Percentiles rank a stretch among this genome's conserved stretches.
phyloP scores from a whole-genome alignment of 2,888 invertebrate species.

The Pteria penguin region DNA sequence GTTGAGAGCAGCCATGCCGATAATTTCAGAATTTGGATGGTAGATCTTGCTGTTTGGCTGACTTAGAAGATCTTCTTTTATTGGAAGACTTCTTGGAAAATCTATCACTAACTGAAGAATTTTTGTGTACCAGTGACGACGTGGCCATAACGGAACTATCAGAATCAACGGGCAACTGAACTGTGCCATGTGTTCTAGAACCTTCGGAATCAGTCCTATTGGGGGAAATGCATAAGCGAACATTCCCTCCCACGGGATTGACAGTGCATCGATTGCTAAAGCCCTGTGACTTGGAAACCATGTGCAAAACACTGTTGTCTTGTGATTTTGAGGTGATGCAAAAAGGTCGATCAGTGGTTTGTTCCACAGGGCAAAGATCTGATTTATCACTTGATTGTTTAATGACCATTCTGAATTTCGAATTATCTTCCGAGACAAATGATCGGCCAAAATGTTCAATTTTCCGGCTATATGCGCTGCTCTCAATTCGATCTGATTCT shows the following conservation, averaged over 20 bases:
- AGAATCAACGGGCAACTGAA: constrained; percentile 44
- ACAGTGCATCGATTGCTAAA: constrained; percentile 44
- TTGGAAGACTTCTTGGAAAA: constrained; percentile 27
- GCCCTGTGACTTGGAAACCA: constrained; percentile 36
- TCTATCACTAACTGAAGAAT: constrained; percentile 28
- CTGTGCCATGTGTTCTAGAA: constrained; percentile 37
- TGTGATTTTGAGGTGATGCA: constrained; percentile 28
- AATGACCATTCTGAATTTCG: constrained; percentile 36
- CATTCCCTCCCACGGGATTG: constrained; percentile 44
- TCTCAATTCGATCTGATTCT: constrained; percentile 20
- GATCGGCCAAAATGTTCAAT: too few relatives aligned
- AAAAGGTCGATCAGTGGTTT: constrained; percentile 36
- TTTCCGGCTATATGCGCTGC: too few relatives aligned
- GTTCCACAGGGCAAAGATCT: constrained; percentile 8
- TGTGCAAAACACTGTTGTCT: constrained; percentile 37
- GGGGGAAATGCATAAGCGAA: constrained; percentile 49
- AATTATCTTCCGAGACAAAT: not conserved
- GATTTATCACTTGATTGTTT: constrained; percentile 16
- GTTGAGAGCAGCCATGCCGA: constrained; percentile 50
- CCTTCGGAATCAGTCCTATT: constrained; percentile 40
- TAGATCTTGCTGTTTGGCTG: constrained; percentile 35
- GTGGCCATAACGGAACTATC: constrained; percentile 49
- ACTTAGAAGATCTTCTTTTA: constrained; percentile 20
- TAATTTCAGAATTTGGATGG: constrained; percentile 43
- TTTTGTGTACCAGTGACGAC: constrained; percentile 37